A percentile compares a stretch with the other conserved stretches of the same genome.
These are phyloP conservation scores for Drosophila kohkoa DNA, from an alignment of 1,140 invertebrate genomes.

Conservation along the genomic window DNA sequence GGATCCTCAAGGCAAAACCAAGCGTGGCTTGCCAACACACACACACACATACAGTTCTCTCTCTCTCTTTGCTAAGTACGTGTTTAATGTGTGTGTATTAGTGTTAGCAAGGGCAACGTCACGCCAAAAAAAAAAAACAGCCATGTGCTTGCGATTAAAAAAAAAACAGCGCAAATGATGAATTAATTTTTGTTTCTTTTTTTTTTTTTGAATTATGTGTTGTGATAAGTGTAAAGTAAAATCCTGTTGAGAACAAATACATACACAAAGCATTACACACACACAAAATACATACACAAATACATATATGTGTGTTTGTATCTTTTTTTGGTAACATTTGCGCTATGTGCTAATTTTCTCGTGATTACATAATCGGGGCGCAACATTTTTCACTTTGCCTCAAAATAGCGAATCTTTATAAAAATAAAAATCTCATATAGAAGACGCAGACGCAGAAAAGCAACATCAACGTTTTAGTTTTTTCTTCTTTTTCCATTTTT, in stretches of 20 bases:
- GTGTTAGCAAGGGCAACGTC: conserved; percentile 57
- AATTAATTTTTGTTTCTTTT: conserved; percentile 36
- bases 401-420: conserved; percentile 70
- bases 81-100: conserved; percentile 9
- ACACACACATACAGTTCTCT: conserved; percentile 2
- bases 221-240: conserved; percentile 47
- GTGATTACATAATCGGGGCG: conserved; percentile 65
- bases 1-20: conserved; percentile 20
- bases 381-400: conserved; percentile 61
- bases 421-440: conserved; percentile 64
- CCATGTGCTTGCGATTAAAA: conserved; percentile 76
- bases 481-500: too few relatives aligned
- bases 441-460: conserved; percentile 42
- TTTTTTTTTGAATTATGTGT: too few relatives aligned
- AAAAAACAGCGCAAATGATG: conserved; percentile 31
- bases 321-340: conserved; percentile 26
- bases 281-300: neutral
- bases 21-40: conserved; percentile 44
- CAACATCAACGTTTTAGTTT: too few relatives aligned
- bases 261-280: neutral
- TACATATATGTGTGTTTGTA: conserved; percentile 3
- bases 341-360: conserved; percentile 46
- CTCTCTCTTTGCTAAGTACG: conserved; percentile 17
- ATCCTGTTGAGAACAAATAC: conserved; percentile 16
- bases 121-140: conserved; percentile 57